These are phyloP conservation scores for Micronisus gabar DNA, from an alignment of 2,113 vertebrate species.

Conservation along the genomic window DNA sequence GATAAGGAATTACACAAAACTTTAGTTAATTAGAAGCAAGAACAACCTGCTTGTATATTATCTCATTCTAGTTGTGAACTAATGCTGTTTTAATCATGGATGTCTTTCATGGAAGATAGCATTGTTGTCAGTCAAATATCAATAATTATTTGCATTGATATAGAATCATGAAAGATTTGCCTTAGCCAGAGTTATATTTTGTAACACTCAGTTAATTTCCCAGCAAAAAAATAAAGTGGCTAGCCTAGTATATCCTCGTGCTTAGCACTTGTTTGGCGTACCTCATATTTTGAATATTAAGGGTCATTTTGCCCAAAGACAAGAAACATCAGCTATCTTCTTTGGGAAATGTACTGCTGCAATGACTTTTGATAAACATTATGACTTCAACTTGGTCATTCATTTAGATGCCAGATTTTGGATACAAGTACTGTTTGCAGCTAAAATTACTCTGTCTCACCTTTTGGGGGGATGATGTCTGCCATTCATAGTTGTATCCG, in stretches of 20 bases:
- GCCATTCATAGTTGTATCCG: not conserved
- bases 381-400: not conserved
- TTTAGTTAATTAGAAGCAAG: not conserved
- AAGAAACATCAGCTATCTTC: not conserved
- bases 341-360: not conserved
- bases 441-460: not conserved
- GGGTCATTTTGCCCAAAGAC: not conserved
- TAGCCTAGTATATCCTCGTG: not conserved
- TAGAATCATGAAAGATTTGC: not conserved
- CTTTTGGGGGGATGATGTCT: not conserved
- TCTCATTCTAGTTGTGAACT: not conserved
- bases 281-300: not conserved
- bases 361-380: not conserved
- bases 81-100: not conserved
- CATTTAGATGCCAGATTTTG: not conserved
- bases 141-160: not conserved
- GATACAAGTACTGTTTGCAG: not conserved
- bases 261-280: not conserved
- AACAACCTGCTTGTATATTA: not conserved
- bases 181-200: not conserved
- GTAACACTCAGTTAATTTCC: not conserved
- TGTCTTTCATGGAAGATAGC: not conserved
- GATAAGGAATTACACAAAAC: not conserved
- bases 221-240: not conserved
- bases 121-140: not conserved